These are phyloP conservation scores for Barypeithes pellucidus DNA, from an alignment of 2,888 invertebrate species.

Conservation along the genomic window DNA sequence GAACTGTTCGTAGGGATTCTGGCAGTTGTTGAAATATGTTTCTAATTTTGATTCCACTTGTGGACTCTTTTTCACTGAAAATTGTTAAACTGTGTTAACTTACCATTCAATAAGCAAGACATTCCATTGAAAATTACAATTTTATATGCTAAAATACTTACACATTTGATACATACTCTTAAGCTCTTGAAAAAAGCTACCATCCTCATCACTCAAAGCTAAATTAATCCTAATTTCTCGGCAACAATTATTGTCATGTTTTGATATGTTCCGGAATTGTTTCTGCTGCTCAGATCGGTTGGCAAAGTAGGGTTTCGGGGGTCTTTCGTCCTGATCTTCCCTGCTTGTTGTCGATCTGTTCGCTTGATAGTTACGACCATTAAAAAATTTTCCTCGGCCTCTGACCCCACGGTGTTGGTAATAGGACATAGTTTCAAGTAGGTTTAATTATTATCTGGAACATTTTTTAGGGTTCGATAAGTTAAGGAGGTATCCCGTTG, in stretches of 20 bases:
- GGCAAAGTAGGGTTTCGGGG: background rate
- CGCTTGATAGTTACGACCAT: slow-evolving; percentile 45
- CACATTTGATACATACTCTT: slow-evolving; percentile 65
- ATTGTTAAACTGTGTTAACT: too few species aligned
- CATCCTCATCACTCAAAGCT: slow-evolving; percentile 69
- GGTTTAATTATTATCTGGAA: slow-evolving; percentile 23
- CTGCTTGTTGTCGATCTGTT: background rate
- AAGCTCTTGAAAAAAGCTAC: slow-evolving; percentile 71
- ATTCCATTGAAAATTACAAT: background rate
- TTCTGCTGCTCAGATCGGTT: slow-evolving; percentile 23
- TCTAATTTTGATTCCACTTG: slow-evolving; percentile 66
- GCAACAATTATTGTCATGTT: slow-evolving; percentile 64
- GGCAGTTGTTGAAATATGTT: slow-evolving; percentile 63
- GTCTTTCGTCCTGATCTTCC: slow-evolving; percentile 3
- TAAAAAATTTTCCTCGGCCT: slow-evolving; percentile 58
- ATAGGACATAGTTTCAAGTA: slow-evolving; percentile 51
- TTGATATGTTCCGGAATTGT: slow-evolving; percentile 59
- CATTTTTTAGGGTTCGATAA: slow-evolving; percentile 1
- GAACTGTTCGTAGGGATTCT: slow-evolving; percentile 76
- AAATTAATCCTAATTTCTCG: slow-evolving; percentile 69
- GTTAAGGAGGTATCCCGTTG: background rate
- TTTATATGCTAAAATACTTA: slow-evolving; percentile 54
- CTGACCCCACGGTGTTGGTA: slow-evolving; percentile 55
- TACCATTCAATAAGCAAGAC: too few species aligned
- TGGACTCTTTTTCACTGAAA: slow-evolving; percentile 69